Percentiles rank a stretch among this genome's conserved stretches.
Evolutionary conservation across 2,888 invertebrate genomes (phyloP).

Genomic region (Phytoseiulus persimilis): DNA sequence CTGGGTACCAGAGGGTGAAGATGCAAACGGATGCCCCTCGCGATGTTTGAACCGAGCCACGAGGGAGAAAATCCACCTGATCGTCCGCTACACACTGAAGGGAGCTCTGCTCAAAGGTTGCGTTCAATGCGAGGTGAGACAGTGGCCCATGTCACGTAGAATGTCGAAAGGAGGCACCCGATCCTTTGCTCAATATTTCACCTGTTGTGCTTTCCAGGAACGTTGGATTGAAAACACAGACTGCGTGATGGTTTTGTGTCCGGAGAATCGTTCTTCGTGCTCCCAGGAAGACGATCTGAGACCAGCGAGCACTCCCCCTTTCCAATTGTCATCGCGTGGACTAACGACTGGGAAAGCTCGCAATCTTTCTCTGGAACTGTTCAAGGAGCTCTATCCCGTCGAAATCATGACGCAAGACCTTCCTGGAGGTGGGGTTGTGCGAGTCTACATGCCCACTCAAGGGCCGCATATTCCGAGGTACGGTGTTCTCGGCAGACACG

Average conservation of each 20-base stretch:
- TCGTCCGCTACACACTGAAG: conserved; percentile 24
- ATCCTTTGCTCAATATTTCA: too few species aligned
- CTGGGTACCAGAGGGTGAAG: not conserved
- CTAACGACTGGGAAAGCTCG: not conserved
- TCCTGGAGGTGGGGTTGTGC: not conserved
- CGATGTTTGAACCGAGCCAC: conserved; percentile 9
- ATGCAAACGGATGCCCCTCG: not conserved
- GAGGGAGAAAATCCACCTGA: not conserved
- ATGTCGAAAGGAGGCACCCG: too few species aligned
- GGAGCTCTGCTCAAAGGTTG: conserved; percentile 9
- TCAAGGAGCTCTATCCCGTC: not conserved
- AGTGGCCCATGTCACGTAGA: not conserved
- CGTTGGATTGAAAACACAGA: conserved; percentile 12
- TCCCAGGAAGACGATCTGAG: not conserved
- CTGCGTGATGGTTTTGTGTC: not conserved
- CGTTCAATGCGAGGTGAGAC: not conserved
- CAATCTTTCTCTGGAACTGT: not conserved
- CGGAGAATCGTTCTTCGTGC: not conserved
- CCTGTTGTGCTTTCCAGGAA: not conserved
- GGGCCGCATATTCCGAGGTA: not conserved
- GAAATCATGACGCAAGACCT: not conserved
- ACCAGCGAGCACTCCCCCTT: not conserved
- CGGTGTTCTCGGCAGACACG: too few species aligned
- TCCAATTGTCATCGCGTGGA: not conserved
- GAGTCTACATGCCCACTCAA: not conserved